Conservation (phyloP, 2,797 vertebrate species). For the Rhynchonycteris naso region DNA sequence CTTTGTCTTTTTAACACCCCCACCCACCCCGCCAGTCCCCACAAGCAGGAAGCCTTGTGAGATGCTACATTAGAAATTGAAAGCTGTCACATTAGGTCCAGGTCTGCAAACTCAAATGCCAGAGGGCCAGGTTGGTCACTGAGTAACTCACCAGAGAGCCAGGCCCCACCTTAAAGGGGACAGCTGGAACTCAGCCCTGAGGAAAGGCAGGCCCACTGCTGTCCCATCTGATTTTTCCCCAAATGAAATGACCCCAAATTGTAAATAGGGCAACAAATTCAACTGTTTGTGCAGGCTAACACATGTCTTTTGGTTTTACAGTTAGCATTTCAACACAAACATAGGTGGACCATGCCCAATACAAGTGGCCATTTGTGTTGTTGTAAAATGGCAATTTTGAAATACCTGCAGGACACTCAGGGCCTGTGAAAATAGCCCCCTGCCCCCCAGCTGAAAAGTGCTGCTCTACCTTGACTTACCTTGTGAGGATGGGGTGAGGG, state of each 20-base stretch:
- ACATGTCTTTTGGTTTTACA: not conserved
- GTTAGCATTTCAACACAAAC: not conserved
- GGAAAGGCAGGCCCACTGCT: not conserved
- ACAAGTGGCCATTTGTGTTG: not conserved
- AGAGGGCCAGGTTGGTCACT: not conserved
- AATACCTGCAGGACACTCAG: not conserved
- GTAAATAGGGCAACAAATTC: slow-evolving; percentile 3
- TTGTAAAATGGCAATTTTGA: not conserved
- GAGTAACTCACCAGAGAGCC: not conserved
- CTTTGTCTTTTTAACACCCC: not conserved
- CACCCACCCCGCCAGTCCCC: too few relatives aligned
- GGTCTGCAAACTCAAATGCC: not conserved
- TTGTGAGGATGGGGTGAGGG: slow-evolving; percentile 77
- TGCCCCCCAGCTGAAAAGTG: not conserved
- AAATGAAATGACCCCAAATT: not conserved
- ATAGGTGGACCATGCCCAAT: not conserved
- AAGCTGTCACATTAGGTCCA: not conserved
- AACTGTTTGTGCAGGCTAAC: slow-evolving; percentile 30
- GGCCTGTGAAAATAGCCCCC: not conserved
- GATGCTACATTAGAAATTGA: not conserved
- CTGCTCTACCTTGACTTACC: slow-evolving; percentile 49
- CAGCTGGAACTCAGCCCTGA: not conserved
- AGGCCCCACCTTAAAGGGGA: not conserved
- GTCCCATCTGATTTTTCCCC: not conserved
- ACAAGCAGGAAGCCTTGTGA: not conserved